Evolutionary conservation across 2,888 invertebrate species (phyloP), one percentile per base, ranked within the genome.

Genomic region (Nephrotoma appendiculata): DNA sequence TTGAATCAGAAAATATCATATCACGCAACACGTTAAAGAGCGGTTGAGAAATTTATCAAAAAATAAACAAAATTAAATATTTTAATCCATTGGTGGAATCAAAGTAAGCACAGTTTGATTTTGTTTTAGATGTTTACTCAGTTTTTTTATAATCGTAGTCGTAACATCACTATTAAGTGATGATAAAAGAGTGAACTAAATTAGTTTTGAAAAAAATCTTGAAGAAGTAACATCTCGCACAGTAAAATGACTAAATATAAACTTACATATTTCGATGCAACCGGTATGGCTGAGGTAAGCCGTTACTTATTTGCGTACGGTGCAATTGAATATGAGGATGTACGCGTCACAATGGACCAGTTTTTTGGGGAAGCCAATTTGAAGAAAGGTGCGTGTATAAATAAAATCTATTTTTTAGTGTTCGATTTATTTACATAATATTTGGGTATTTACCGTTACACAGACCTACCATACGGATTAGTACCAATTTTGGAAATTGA

Each of bases 251-350:
- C 84, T 42, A 6, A 41, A 6, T 84, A 84, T 42, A 84, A 84
- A 84, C 42, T 84, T 15, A 84, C 42, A 6, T 95, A 95, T 89
- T 95, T 95, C 90, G 92, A 93, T 88, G 92, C 94, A 31, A 94
- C 93, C 90, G 94, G 93, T 15, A 90, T 94, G 86, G 95, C 92
- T 43, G 95, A 95, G 90, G 93, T 94, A 52, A 92, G 94, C 88
- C 92, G 95, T 88, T 94, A 93, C 88, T 91, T 95, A 9, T 91
- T 95, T 87, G 93, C 93, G 87, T 94, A 94, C 89, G 94, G 94
- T 85, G 93, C 92, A 87, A 90, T 93, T 86, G 92, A 94, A 87
- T 95, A 94, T 89, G 94, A 94, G 90, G 95, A 95, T 91, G 90
- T 92, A 88, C 93, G 95, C 86, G 91, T 94, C 87, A 92, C 93